Base-by-base conservation (phyloP, 2,797 vertebrate genomes). In the Tapera naevia region DNA sequence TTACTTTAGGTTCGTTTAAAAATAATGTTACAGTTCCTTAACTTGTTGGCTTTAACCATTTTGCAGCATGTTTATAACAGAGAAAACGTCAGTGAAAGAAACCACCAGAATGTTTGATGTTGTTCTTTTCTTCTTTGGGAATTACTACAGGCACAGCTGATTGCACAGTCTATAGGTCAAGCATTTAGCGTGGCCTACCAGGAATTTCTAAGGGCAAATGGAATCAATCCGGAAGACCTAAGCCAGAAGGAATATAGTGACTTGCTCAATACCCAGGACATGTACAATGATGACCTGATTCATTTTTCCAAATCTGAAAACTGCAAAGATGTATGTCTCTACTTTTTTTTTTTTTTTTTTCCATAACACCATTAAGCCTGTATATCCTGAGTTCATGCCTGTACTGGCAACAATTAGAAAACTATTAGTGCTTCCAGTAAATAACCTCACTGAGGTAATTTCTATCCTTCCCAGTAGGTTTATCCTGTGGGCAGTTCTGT, bases 241-340 rank as follows among this genome's bases (percentile, higher is more conserved):
- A 99, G 99, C 98, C 99, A 99, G 97, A 99, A 99, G 97, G 99
- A 99, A 83, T 99, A 99, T 74, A 99, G 98, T 7, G 99, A 99
- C 97, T 97, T 99, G 89, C 98, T 99, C 84, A 99, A 99, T 96
- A 99, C 99, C 75, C 99, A 99, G 94, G 99, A 99, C 97, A 99
- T 99, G 99, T 99, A 99, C 97, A 99, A 99, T 10, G 99, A 99
- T 28, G 99, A 99, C 97, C 98, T 99, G 89, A 98, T 99, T 96
- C 99, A 99, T 97, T 99, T 99, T 96, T 99, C 99, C 92, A 99
- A 99, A 96, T 99, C 99, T 8, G 99, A 99, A 96, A 99, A 99
- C 97, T 99, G 99, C 98, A 99, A 99, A 98, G 99, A 99, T 50
- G 99, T 99, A 97, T 73, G 99, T 93, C 21, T n/a, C n/a, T n/a